phyloP scores from a whole-genome alignment of 2,113 vertebrate species.

The Rhabdomys dilectus region DNA sequence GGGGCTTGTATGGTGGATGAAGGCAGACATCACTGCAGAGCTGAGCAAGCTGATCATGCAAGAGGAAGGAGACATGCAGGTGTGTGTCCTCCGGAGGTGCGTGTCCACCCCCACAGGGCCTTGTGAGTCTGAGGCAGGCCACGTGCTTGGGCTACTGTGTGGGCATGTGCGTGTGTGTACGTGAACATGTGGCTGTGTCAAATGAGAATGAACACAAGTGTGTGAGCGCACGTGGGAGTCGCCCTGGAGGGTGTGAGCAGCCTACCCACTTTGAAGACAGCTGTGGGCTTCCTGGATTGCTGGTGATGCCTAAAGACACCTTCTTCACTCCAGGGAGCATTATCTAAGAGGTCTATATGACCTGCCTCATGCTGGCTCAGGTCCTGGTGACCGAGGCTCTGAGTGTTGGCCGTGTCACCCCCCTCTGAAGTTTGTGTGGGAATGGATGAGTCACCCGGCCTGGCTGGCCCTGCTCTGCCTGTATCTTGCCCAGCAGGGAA shows the following conservation, averaged over 20 bases:
- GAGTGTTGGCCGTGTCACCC: neutral
- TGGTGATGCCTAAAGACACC: neutral
- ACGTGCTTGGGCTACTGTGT: constrained; percentile 24
- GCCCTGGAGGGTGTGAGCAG: neutral
- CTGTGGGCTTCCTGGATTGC: neutral
- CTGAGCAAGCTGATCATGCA: neutral
- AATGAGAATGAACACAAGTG: neutral
- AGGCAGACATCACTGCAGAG: neutral
- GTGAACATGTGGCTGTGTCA: neutral
- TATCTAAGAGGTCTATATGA: constrained; percentile 8
- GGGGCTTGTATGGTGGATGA: neutral
- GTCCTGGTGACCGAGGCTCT: constrained; percentile 24
- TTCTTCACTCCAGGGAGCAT: neutral
- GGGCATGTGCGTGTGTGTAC: neutral
- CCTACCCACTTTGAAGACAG: neutral
- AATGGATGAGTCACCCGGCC: constrained; percentile 58
- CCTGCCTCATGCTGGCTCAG: neutral
- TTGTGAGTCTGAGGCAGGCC: neutral
- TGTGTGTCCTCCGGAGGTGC: neutral
- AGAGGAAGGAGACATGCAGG: neutral
- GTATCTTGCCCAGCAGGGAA: neutral
- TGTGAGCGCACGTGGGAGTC: neutral
- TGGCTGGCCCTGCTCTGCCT: constrained; percentile 49
- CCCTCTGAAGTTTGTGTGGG: neutral
- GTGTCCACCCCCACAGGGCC: neutral